A percentile compares a stretch with the other conserved stretches of the same genome.
Conservation (phyloP, 2,888 invertebrate genomes). For the Marronus borbonicus region DNA sequence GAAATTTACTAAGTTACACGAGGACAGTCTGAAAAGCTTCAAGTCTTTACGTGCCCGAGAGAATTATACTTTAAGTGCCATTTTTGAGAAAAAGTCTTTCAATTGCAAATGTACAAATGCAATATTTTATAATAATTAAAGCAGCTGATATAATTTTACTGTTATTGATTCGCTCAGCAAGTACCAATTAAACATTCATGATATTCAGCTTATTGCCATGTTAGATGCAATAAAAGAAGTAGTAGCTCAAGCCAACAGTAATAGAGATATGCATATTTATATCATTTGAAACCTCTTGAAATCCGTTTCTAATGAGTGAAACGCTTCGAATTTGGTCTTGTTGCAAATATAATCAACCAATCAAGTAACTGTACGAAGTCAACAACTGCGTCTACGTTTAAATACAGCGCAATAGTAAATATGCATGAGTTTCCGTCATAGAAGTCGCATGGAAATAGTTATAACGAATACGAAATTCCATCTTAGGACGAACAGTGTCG, state of each 20-base stretch:
- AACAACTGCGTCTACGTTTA: not conserved
- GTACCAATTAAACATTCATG: too few species aligned
- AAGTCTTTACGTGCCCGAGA: too few species aligned
- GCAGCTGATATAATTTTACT: too few species aligned
- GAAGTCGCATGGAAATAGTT: not conserved
- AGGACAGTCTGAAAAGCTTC: too few species aligned
- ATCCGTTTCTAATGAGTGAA: not conserved
- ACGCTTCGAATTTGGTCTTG: not conserved
- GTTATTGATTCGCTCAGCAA: too few species aligned
- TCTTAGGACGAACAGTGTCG: not conserved
- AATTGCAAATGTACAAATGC: too few species aligned
- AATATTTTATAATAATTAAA: too few species aligned
- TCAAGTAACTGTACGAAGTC: not conserved
- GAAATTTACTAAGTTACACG: too few species aligned
- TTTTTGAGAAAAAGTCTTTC: too few species aligned
- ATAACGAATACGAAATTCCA: constrained; percentile 18
- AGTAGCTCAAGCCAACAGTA: constrained; percentile 16
- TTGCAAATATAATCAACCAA: constrained; percentile 11
- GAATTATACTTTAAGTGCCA: too few species aligned
- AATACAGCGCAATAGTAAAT: not conserved
- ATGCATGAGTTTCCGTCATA: constrained; percentile 22
- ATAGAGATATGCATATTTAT: constrained; percentile 1
- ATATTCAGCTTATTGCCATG: too few species aligned
- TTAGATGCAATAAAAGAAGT: too few species aligned
- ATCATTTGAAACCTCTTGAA: not conserved